These are phyloP conservation scores for Lates japonicus DNA, from an alignment of 2,797 vertebrate species.

Conservation along the genomic window DNA sequence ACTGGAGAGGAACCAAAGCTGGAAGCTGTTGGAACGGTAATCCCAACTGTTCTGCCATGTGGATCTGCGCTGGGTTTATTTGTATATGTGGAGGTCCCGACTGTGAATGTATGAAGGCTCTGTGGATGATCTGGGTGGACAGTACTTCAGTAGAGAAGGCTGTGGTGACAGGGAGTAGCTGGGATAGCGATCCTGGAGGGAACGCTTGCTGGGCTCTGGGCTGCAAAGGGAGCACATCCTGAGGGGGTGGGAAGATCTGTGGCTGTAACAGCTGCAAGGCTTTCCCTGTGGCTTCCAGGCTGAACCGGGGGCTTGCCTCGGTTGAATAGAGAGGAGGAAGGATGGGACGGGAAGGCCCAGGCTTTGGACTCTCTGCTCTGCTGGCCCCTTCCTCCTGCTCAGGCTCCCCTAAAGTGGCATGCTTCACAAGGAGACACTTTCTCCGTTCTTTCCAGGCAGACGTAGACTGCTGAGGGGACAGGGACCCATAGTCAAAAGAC, in stretches of 20 bases:
- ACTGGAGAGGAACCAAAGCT: constrained; percentile 86
- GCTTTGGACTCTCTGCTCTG: constrained; percentile 79
- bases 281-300: constrained; percentile 85
- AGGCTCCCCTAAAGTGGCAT: constrained; percentile 92
- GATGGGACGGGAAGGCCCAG: constrained; percentile 76
- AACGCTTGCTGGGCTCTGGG: constrained; percentile 83
- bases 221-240: constrained; percentile 87
- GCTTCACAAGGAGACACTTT: constrained; percentile 95
- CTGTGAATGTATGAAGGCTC: constrained; percentile 88
- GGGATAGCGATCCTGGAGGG: constrained; percentile 83
- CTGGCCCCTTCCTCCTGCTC: constrained; percentile 87
- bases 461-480: constrained; percentile 85
- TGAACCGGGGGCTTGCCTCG: constrained; percentile 75
- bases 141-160: constrained; percentile 84
- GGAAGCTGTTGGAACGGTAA: constrained; percentile 88
- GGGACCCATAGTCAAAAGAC: constrained; percentile 96
- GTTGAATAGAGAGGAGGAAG: constrained; percentile 62
- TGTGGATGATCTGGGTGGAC: constrained; percentile 86
- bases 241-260: constrained; percentile 74
- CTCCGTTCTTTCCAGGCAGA: constrained; percentile 91
- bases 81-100: constrained; percentile 64
- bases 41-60: constrained; percentile 86
- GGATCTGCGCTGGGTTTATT: constrained; percentile 88
- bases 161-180: constrained; percentile 88
- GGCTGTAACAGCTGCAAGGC: constrained; percentile 87